Evolutionary conservation across 2,888 invertebrate species (phyloP).

Genomic region (Amblyjoppa proteus): DNA sequence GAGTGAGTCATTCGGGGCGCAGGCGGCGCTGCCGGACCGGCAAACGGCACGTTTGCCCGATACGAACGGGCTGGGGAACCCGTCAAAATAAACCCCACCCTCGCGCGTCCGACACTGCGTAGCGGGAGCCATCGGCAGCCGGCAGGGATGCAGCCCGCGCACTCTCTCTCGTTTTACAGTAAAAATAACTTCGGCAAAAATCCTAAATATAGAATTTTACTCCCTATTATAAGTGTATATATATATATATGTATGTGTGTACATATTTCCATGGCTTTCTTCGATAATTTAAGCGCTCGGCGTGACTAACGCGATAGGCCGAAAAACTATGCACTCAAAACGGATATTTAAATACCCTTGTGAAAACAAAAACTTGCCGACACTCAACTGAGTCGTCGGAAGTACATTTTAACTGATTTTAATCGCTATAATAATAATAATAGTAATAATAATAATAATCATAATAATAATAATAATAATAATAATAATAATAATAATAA

Average conservation of each 20-base stretch:
- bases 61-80: constrained; percentile 36
- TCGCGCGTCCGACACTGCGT: constrained; percentile 34
- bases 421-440: too few relatives aligned
- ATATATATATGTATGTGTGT: constrained; percentile 5
- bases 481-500: too few relatives aligned
- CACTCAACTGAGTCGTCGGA: too few relatives aligned
- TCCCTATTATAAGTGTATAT: constrained; percentile 20
- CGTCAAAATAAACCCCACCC: constrained; percentile 63
- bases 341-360: background rate
- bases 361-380: too few relatives aligned
- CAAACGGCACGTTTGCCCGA: constrained; percentile 36
- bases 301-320: background rate
- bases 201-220: constrained; percentile 30
- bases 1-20: constrained; percentile 55
- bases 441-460: too few relatives aligned
- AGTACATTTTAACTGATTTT: too few relatives aligned
- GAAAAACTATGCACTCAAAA: background rate
- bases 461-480: too few relatives aligned
- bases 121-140: constrained; percentile 20
- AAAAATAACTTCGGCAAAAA: constrained; percentile 44
- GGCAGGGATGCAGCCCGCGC: background rate
- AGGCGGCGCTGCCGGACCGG: constrained; percentile 5
- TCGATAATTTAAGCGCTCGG: background rate
- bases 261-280: background rate
- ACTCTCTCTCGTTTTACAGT: constrained; percentile 38